Conservation (phyloP, 1,140 invertebrate genomes). For the Chrysoperla carnea region DNA sequence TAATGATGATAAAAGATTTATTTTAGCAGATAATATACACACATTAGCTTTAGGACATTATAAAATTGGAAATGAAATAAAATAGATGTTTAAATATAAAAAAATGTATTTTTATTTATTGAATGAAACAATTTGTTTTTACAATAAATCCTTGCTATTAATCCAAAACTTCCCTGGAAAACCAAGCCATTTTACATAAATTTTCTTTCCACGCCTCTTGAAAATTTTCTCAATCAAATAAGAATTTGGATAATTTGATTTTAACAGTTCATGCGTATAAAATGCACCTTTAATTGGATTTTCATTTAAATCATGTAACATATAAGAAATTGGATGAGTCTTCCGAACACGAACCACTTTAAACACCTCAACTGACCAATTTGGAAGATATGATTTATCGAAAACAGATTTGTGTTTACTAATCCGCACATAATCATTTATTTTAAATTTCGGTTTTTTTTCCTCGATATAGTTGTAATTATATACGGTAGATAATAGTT, state of each 20-base stretch:
- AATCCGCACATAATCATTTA: constrained; percentile 19
- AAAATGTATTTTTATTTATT: too few relatives aligned
- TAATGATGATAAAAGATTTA: too few relatives aligned
- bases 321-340: constrained; percentile 18
- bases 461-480: constrained; percentile 6
- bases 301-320: constrained; percentile 14
- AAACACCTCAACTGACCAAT: constrained; percentile 23
- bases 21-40: too few relatives aligned
- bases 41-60: too few relatives aligned
- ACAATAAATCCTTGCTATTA: too few relatives aligned
- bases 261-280: constrained; percentile 18
- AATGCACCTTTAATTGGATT: constrained; percentile 17
- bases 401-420: constrained; percentile 21
- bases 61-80: too few relatives aligned
- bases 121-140: too few relatives aligned
- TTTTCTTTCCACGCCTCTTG: constrained; percentile 11
- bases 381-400: constrained; percentile 22
- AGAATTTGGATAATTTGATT: constrained; percentile 13
- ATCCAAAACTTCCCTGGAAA: constrained; percentile 4
- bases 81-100: too few relatives aligned
- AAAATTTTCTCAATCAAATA: constrained; percentile 20
- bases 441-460: constrained; percentile 9
- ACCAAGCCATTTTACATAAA: constrained; percentile 20
- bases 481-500: constrained; percentile 7
- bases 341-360: constrained; percentile 14